phyloP scores from a whole-genome alignment of 2,113 vertebrate species.

The Mesitornis unicolor region DNA sequence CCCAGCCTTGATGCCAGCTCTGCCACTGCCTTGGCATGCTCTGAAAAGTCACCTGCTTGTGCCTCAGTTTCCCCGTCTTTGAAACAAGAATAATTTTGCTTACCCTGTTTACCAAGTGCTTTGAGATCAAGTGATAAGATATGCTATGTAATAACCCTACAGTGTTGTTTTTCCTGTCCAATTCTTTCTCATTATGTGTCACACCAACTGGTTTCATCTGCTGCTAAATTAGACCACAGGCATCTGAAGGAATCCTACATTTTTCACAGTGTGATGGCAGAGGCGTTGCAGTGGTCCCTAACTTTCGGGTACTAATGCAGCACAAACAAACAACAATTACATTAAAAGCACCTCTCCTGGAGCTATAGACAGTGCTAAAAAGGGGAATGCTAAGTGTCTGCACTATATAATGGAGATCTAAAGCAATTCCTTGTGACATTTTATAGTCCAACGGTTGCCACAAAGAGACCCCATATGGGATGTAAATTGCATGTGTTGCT shows the following conservation, averaged over 20 bases:
- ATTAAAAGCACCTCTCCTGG: background rate
- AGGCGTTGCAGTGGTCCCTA: background rate
- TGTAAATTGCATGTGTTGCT: slow-evolving; percentile 36
- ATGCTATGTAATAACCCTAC: background rate
- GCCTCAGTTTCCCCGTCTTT: background rate
- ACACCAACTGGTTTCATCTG: background rate
- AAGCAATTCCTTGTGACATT: slow-evolving; percentile 1
- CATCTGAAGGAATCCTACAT: background rate
- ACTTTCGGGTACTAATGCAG: background rate
- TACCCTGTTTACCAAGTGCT: background rate
- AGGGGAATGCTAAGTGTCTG: background rate
- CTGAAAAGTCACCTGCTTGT: background rate
- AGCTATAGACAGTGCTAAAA: background rate
- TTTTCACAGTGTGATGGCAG: background rate
- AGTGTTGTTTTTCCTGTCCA: background rate
- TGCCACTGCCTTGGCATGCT: background rate
- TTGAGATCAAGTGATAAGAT: background rate
- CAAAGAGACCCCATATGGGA: slow-evolving; percentile 41
- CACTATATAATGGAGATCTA: background rate
- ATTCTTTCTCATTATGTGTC: background rate
- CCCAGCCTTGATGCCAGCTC: background rate
- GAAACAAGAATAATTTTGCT: background rate
- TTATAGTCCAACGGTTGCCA: background rate
- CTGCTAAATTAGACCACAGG: background rate
- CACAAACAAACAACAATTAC: background rate